Evolutionary conservation across 1,140 invertebrate species (phyloP).

Genomic region (Drosophila sp.): DNA sequence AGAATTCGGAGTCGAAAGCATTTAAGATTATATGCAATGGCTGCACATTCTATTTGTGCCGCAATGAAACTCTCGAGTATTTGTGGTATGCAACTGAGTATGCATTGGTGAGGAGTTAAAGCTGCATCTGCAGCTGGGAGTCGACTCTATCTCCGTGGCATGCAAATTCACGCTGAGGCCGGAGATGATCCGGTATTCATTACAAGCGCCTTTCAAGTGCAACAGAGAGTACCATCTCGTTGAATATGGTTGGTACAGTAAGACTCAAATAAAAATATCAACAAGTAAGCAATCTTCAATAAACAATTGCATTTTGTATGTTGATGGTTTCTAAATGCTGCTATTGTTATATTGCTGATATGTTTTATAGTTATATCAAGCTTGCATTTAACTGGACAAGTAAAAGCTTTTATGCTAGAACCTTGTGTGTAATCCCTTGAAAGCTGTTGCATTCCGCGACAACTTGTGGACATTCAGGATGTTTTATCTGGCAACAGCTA

Average conservation of each 20-base stretch:
- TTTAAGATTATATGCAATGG: constrained; percentile 21
- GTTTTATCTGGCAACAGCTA: constrained; percentile 23
- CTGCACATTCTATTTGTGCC: constrained; percentile 19
- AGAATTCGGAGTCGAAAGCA: background rate
- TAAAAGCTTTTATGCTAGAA: background rate
- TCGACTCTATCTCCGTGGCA: constrained; percentile 6
- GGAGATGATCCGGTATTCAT: background rate
- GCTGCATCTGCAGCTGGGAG: background rate
- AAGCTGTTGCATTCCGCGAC: constrained; percentile 39
- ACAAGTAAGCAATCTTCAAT: background rate
- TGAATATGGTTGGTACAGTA: background rate
- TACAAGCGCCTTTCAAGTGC: background rate
- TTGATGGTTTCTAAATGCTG: too few species aligned
- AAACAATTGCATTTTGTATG: too few species aligned
- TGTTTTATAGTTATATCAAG: background rate
- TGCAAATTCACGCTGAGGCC: constrained; percentile 36
- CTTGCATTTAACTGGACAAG: background rate
- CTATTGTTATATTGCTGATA: too few species aligned
- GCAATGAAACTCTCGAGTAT: constrained; percentile 1
- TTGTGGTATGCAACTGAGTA: constrained; percentile 5
- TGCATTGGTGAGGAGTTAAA: background rate
- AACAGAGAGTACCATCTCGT: background rate
- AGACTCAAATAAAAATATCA: background rate
- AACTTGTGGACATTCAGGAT: constrained; percentile 32
- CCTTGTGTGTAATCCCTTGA: constrained; percentile 32